Percentiles rank a stretch among this genome's conserved stretches.
phyloP scores from a whole-genome alignment of 2,888 invertebrate species.

The Cephus rjabovi region DNA sequence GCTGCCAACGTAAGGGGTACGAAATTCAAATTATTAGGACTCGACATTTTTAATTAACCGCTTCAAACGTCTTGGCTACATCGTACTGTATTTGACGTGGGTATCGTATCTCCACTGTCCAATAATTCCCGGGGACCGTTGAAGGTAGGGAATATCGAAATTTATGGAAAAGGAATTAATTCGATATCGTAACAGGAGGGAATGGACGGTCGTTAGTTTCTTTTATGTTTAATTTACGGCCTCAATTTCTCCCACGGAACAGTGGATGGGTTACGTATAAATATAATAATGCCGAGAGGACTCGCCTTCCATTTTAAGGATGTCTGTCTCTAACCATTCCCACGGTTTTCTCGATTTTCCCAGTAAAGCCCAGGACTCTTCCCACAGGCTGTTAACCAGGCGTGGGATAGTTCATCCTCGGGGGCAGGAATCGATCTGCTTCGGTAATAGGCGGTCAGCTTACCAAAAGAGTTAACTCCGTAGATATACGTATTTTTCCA shows the following conservation, averaged over 20 bases:
- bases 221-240: background rate
- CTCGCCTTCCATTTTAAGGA: background rate
- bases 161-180: background rate
- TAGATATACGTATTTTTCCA: conserved; percentile 8
- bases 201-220: background rate
- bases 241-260: background rate
- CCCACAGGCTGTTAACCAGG: conserved; percentile 36
- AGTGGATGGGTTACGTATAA: background rate
- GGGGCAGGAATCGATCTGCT: conserved; percentile 47
- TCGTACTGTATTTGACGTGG: background rate
- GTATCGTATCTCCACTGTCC: background rate
- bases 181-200: background rate
- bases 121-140: background rate
- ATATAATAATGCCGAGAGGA: background rate
- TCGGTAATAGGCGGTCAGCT: conserved; percentile 53
- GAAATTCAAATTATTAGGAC: background rate
- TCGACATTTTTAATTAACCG: background rate
- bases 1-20: background rate
- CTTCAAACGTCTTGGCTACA: background rate
- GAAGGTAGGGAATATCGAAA: background rate
- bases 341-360: conserved; percentile 10
- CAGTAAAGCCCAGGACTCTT: conserved; percentile 25
- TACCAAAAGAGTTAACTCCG: conserved; percentile 42
- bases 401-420: conserved; percentile 51
- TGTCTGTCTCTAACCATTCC: background rate